phyloP scores from a whole-genome alignment of 2,888 invertebrate genomes.

The Nemapogon koenigi region DNA sequence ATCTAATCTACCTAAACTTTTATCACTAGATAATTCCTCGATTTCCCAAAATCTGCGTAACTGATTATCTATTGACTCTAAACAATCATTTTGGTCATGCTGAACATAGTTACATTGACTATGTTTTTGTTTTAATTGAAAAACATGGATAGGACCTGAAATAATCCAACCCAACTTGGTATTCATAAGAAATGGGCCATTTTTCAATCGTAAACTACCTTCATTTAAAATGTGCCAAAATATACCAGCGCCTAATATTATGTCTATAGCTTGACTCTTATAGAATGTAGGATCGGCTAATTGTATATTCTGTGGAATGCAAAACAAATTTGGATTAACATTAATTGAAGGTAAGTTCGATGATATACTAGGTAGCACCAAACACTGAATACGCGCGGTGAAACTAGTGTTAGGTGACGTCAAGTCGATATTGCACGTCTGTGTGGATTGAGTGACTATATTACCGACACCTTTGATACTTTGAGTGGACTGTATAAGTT shows the following conservation, averaged over 20 bases:
- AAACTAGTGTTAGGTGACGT: slow-evolving; percentile 1
- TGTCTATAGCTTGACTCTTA: slow-evolving; percentile 13
- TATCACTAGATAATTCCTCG: slow-evolving; percentile 13
- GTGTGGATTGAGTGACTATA: slow-evolving; percentile 1
- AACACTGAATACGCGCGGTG: background rate
- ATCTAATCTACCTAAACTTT: background rate
- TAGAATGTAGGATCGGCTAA: slow-evolving; percentile 17
- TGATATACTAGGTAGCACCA: slow-evolving; percentile 14
- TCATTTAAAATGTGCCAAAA: slow-evolving; percentile 17
- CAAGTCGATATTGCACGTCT: slow-evolving; percentile 3
- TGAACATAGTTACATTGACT: slow-evolving; percentile 14
- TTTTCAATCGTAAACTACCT: slow-evolving; percentile 14
- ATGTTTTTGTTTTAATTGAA: slow-evolving; percentile 3
- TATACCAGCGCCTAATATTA: slow-evolving; percentile 16
- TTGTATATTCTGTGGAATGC: slow-evolving; percentile 9
- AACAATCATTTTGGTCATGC: too few species aligned
- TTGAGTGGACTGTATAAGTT: slow-evolving; percentile 16
- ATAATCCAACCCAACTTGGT: slow-evolving; percentile 17
- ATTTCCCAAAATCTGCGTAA: slow-evolving; percentile 16
- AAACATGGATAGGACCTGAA: slow-evolving; percentile 12
- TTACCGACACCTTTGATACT: slow-evolving; percentile 13
- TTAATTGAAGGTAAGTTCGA: background rate
- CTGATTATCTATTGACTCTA: slow-evolving; percentile 10
- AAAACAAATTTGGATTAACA: background rate
- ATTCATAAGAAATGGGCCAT: slow-evolving; percentile 16